A percentile compares a stretch with the other conserved stretches of the same genome.
Conservation (phyloP, 2,113 vertebrate species). For the Halcyon malimbica region DNA sequence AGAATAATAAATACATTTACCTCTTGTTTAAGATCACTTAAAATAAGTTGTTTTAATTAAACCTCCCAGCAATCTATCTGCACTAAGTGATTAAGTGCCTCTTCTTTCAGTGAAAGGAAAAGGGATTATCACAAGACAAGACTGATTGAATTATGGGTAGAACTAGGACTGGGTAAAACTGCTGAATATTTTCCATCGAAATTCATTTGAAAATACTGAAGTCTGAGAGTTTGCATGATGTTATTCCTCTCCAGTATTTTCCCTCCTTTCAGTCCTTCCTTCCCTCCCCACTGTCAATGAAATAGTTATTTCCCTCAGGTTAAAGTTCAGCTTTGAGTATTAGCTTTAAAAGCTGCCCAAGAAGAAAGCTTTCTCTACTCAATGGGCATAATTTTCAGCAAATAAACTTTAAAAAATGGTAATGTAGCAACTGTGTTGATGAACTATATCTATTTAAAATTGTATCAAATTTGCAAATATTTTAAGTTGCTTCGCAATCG, state of each 20-base stretch:
- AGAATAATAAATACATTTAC: slow-evolving; percentile 63
- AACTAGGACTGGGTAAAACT: neutral
- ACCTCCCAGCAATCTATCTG: slow-evolving; percentile 47
- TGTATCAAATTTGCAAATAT: neutral
- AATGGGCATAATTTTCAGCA: neutral
- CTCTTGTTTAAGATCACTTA: slow-evolving; percentile 62
- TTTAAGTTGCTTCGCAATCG: neutral
- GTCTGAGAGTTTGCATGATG: neutral
- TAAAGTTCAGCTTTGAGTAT: slow-evolving; percentile 62
- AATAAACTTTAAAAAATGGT: neutral
- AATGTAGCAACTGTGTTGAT: neutral
- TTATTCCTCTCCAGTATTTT: slow-evolving; percentile 11
- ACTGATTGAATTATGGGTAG: neutral
- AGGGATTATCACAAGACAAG: slow-evolving; percentile 20
- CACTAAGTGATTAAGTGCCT: slow-evolving; percentile 55
- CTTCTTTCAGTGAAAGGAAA: slow-evolving; percentile 38
- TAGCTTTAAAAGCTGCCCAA: slow-evolving; percentile 47
- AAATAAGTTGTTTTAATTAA: slow-evolving; percentile 65
- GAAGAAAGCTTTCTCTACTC: slow-evolving; percentile 20
- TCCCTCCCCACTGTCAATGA: slow-evolving; percentile 21
- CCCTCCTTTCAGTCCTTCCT: neutral
- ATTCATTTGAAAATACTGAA: neutral
- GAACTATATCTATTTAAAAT: neutral
- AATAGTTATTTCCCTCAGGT: slow-evolving; percentile 39
- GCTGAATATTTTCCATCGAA: neutral